Base-by-base conservation (phyloP, 2,888 invertebrate genomes). In the Thymelicus lineola region DNA sequence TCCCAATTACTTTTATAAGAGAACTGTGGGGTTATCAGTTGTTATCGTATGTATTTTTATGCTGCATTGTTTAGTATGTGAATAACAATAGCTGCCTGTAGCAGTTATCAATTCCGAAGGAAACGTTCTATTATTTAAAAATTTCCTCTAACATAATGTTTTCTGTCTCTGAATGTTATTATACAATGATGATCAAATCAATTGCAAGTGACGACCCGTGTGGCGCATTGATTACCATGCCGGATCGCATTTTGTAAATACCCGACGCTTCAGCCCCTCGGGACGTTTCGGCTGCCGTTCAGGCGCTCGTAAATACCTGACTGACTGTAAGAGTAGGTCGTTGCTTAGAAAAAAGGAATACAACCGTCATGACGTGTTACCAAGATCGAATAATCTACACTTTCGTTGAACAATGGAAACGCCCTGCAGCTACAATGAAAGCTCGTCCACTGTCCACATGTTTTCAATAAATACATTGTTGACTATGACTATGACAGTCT, bases 401-500 rank as follows among this genome's bases (percentile, higher is more conserved):
- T 28, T 2, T 5, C 12, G 45, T 6, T 14, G 12, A 14, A 45
- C 45, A 45, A 45, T 15, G 15, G 15, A 50, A 50, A 28, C 20
- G 12, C 6, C n/a, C 15, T 45, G 20, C 48, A 15, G 48, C 48
- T 46, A 57, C 46, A 45, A 36, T 50, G 38, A 38, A 2, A 3
- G 28, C 28, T 28, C 28, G 28, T 28, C 28, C 28, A 6, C 67
- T 15, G 17, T 7, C 75, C 86, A 85, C 79, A 78, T 82, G 83
- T 78, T 80, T 78, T 72, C n/a, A 53, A 81, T 77, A 74, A 74
- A 76, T 80, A 84, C 85, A 86, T 82, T 84, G 82, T 87, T 75
- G 69, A 75, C 74, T 74, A 75, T 79, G 83, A 28, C 1, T 28
- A 83, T 84, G 83, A 79, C 81, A 78, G 71, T 28, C 28, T 75